phyloP scores from a whole-genome alignment of 1,140 invertebrate species.

The Polyergus mexicanus region DNA sequence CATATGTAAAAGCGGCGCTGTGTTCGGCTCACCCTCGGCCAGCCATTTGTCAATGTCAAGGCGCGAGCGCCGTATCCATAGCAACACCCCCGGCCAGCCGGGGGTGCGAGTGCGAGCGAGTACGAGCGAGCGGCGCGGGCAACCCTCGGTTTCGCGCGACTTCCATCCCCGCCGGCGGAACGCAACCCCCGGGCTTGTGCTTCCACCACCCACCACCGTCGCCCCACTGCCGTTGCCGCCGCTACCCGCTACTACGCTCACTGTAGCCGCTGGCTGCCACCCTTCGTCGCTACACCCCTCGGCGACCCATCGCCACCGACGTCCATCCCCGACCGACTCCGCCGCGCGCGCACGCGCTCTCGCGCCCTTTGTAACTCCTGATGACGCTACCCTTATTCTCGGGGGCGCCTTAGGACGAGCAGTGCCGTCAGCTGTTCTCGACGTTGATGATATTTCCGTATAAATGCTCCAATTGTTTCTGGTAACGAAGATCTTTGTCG shows the following conservation, averaged over 20 bases:
- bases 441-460: not conserved
- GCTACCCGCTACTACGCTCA: conserved; percentile 50
- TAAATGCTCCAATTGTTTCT: conserved; percentile 14
- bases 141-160: conserved; percentile 79
- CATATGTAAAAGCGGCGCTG: conserved; percentile 87
- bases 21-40: conserved; percentile 86
- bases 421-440: conserved; percentile 36
- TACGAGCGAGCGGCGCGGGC: conserved; percentile 74
- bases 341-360: conserved; percentile 58
- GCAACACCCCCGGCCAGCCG: conserved; percentile 83
- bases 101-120: conserved; percentile 75
- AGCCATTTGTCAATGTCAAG: conserved; percentile 87
- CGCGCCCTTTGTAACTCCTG: conserved; percentile 33
- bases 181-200: conserved; percentile 73
- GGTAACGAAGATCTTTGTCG: not conserved
- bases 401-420: conserved; percentile 70
- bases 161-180: conserved; percentile 75
- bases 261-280: conserved; percentile 52
- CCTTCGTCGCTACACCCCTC: conserved; percentile 48
- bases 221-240: no score
- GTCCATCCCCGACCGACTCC: conserved; percentile 50
- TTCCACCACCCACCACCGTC: conserved; percentile 67
- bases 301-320: conserved; percentile 25
- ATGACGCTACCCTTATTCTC: conserved; percentile 41
- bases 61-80: conserved; percentile 86